Conservation (phyloP, 2,888 invertebrate species). For the Augochlorella aurata region DNA sequence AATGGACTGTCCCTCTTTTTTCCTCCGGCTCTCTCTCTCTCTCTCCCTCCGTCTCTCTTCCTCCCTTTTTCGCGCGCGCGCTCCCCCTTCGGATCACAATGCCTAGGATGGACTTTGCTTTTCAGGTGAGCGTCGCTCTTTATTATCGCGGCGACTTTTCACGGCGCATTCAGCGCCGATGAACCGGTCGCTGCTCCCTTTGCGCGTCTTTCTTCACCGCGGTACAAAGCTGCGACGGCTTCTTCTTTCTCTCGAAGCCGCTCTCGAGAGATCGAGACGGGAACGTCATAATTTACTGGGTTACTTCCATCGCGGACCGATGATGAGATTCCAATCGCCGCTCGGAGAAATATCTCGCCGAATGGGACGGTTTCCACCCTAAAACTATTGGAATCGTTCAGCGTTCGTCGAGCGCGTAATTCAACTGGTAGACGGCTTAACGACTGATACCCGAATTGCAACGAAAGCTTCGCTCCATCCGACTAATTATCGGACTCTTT, state of each 20-base stretch:
- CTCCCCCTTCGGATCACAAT: conserved; percentile 58
- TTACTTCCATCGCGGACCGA: background rate
- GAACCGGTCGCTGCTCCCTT: conserved; percentile 32
- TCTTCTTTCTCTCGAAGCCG: background rate
- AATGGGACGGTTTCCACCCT: background rate
- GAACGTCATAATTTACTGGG: conserved; percentile 34
- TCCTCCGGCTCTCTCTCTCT: background rate
- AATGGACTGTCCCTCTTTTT: conserved; percentile 53
- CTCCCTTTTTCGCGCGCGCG: background rate
- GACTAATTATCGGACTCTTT: too few species aligned
- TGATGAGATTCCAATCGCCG: conserved; percentile 30
- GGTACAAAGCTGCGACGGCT: conserved; percentile 14
- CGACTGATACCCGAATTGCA: background rate
- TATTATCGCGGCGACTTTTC: conserved; percentile 66
- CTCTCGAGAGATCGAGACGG: background rate
- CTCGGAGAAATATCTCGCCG: background rate
- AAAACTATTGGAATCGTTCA: background rate
- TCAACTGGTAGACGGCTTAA: too few species aligned
- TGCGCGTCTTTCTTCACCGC: conserved; percentile 50
- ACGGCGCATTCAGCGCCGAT: conserved; percentile 61
- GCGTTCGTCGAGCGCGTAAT: background rate
- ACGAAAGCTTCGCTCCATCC: background rate
- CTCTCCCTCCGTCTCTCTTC: background rate
- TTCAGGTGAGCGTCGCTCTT: conserved; percentile 52
- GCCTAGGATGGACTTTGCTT: conserved; percentile 58